phyloP scores from a whole-genome alignment of 1,140 invertebrate species.

The Phocides pigmalion region DNA sequence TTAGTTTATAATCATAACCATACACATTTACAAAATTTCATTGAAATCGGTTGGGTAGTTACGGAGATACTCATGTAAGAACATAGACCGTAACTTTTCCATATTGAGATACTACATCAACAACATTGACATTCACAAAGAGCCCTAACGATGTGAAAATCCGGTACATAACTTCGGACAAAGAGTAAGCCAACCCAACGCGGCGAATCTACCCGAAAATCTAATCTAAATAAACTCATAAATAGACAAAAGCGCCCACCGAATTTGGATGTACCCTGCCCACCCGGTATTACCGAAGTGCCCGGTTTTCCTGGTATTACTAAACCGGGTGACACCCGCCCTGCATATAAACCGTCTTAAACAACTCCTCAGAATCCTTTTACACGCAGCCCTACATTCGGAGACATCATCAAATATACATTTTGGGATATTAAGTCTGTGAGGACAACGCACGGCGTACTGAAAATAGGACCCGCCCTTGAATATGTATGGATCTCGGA shows the following conservation, averaged over 20 bases:
- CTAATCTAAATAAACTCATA: slow-evolving; percentile 35
- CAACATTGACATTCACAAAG: not conserved
- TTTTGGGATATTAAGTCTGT: slow-evolving; percentile 59
- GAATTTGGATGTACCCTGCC: slow-evolving; percentile 25
- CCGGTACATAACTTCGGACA: slow-evolving; percentile 6
- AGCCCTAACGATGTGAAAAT: slow-evolving; percentile 22
- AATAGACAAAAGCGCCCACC: slow-evolving; percentile 31
- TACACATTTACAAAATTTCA: too few species aligned
- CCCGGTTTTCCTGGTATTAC: slow-evolving; percentile 9
- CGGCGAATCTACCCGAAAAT: slow-evolving; percentile 19
- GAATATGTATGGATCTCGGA: slow-evolving; percentile 59
- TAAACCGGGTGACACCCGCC: slow-evolving; percentile 20
- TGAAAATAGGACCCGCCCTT: slow-evolving; percentile 44
- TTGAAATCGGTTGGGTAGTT: too few species aligned
- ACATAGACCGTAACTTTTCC: too few species aligned
- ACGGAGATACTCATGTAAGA: too few species aligned
- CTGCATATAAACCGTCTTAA: slow-evolving; percentile 54
- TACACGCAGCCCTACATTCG: slow-evolving; percentile 47
- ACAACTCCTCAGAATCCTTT: slow-evolving; percentile 55
- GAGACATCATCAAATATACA: slow-evolving; percentile 72
- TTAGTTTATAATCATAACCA: too few species aligned
- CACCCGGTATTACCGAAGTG: slow-evolving; percentile 13
- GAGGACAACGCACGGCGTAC: slow-evolving; percentile 47
- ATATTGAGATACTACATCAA: too few species aligned
- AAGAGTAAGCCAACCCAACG: slow-evolving; percentile 11